phyloP scores from a whole-genome alignment of 2,888 invertebrate species.

The Philopedon plagiatum region DNA sequence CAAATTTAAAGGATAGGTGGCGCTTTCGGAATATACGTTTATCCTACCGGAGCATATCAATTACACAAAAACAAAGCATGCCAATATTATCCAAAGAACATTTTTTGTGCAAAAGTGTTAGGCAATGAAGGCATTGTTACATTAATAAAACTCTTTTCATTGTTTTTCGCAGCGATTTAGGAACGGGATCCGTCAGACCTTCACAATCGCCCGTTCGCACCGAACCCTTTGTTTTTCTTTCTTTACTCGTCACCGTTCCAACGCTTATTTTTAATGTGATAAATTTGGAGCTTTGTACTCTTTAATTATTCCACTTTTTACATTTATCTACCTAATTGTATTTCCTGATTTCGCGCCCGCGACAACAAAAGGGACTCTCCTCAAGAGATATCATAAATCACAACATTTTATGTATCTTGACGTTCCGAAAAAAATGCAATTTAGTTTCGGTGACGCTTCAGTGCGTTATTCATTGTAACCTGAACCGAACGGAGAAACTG shows the following conservation, averaged over 20 bases:
- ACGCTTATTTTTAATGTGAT: conserved; percentile 70
- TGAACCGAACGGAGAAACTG: conserved; percentile 53
- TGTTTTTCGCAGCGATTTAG: conserved; percentile 67
- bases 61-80: conserved; percentile 1
- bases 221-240: conserved; percentile 68
- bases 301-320: conserved; percentile 70
- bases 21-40: too few species aligned
- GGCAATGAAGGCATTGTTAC: conserved; percentile 54
- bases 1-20: too few species aligned
- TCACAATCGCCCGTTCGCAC: conserved; percentile 64
- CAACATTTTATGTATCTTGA: conserved; percentile 63
- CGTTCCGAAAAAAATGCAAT: conserved; percentile 61
- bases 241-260: conserved; percentile 66
- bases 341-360: conserved; percentile 64
- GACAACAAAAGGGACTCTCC: conserved; percentile 62
- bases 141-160: conserved; percentile 69
- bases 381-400: conserved; percentile 69
- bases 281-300: conserved; percentile 69
- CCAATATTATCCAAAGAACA: neutral
- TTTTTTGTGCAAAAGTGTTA: conserved; percentile 21
- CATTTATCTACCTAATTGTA: conserved; percentile 70
- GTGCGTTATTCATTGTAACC: conserved; percentile 64
- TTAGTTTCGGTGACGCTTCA: conserved; percentile 59
- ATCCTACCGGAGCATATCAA: neutral
- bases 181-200: conserved; percentile 68